phyloP scores from a whole-genome alignment of 2,797 vertebrate species.

The Pangasius larnaudii region DNA sequence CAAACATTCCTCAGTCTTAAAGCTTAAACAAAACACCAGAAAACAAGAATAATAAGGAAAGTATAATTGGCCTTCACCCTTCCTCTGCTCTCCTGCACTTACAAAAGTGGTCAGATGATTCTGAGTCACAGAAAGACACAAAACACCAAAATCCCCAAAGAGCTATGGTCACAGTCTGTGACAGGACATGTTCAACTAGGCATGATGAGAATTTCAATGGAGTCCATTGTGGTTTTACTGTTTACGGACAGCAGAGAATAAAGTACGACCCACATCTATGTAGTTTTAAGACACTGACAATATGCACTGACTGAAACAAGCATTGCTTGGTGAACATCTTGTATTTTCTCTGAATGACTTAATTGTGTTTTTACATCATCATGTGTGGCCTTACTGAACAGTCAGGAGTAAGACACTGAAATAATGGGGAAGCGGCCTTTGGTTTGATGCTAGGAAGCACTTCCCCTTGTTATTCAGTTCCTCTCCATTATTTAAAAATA shows the following conservation, averaged over 20 bases:
- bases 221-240: neutral
- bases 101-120: conserved; percentile 22
- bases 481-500: neutral
- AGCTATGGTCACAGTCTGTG: conserved; percentile 2
- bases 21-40: conserved; percentile 37
- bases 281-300: too few relatives aligned
- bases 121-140: conserved; percentile 3
- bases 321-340: neutral
- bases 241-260: neutral
- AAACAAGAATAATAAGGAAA: conserved; percentile 41
- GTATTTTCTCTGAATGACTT: neutral
- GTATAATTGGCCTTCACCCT: neutral
- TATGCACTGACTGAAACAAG: neutral
- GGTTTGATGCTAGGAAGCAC: neutral
- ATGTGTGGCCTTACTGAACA: neutral
- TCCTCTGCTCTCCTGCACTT: conserved; percentile 20
- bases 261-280: neutral
- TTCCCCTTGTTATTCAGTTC: neutral
- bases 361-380: neutral
- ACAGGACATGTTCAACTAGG: neutral
- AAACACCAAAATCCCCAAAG: neutral
- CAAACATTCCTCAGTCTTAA: conserved; percentile 59
- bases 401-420: neutral
- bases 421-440: neutral
- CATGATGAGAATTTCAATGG: neutral